These are phyloP conservation scores for Acanthurus leucopareius DNA, from an alignment of 2,797 vertebrate genomes.

Conservation along the genomic window DNA sequence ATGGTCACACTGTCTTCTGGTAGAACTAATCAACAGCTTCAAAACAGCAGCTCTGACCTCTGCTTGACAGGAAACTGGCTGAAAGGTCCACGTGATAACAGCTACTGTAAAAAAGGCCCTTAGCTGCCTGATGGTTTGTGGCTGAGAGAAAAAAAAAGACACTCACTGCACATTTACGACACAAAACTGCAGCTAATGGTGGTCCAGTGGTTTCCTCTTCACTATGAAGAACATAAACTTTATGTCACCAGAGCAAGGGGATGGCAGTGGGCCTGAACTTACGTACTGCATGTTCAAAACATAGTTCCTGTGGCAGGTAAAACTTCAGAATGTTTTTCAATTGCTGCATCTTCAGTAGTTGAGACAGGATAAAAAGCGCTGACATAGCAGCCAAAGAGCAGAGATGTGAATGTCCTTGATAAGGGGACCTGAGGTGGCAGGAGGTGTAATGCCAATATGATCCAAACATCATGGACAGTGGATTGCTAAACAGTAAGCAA, in stretches of 20 bases:
- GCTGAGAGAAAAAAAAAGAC: slow-evolving; percentile 29
- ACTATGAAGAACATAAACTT: slow-evolving; percentile 60
- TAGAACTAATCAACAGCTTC: slow-evolving; percentile 54
- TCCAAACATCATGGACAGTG: too few species aligned
- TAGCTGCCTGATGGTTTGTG: slow-evolving; percentile 15
- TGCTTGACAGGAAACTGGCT: slow-evolving; percentile 17
- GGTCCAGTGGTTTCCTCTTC: slow-evolving; percentile 43
- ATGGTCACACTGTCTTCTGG: slow-evolving; percentile 10
- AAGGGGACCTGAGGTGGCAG: too few species aligned
- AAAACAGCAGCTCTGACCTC: slow-evolving; percentile 42
- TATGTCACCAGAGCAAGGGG: slow-evolving; percentile 38
- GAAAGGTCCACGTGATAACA: slow-evolving; percentile 41
- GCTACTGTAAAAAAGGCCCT: slow-evolving; percentile 29
- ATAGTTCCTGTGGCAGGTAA: too few species aligned
- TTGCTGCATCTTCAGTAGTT: too few species aligned
- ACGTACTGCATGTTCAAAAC: too few species aligned
- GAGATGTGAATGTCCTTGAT: too few species aligned
- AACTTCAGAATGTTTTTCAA: too few species aligned
- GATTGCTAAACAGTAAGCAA: too few species aligned
- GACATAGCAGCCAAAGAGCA: too few species aligned
- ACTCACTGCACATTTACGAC: slow-evolving; percentile 35
- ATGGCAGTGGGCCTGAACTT: too few species aligned
- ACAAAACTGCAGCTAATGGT: slow-evolving; percentile 57
- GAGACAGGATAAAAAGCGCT: too few species aligned
- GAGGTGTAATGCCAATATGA: too few species aligned